A percentile compares a stretch with the other conserved stretches of the same genome.
phyloP scores from a whole-genome alignment of 2,113 vertebrate genomes.

The Loxodonta africana region DNA sequence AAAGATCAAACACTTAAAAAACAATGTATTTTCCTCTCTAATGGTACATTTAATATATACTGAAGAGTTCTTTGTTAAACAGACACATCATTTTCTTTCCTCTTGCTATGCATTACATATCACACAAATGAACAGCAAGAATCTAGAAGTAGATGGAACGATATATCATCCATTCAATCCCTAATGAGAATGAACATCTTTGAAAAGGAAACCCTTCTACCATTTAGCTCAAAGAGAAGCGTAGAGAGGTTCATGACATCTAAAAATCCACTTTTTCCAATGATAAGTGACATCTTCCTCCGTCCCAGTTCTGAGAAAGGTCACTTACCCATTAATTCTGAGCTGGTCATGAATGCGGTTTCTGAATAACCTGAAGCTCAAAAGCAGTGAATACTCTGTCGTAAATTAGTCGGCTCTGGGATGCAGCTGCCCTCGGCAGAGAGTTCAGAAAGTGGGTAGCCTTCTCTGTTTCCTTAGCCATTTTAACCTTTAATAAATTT shows the following conservation, averaged over 20 bases:
- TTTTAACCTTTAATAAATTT: background rate
- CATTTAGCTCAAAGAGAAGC: background rate
- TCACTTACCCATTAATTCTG: slow-evolving; percentile 39
- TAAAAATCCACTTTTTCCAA: slow-evolving; percentile 20
- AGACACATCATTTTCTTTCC: background rate
- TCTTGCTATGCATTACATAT: slow-evolving; percentile 13
- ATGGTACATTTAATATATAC: slow-evolving; percentile 3
- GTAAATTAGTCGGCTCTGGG: background rate
- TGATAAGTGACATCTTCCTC: background rate
- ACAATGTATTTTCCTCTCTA: background rate
- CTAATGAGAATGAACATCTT: background rate
- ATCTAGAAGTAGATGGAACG: background rate
- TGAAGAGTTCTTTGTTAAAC: background rate
- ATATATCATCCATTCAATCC: background rate
- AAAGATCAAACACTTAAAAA: slow-evolving; percentile 18
- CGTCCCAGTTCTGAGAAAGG: slow-evolving; percentile 42
- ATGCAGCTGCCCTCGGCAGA: background rate
- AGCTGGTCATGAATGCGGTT: background rate
- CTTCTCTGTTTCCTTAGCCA: background rate
- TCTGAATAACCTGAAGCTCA: background rate
- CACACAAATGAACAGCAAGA: slow-evolving; percentile 6
- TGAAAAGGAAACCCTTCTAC: background rate
- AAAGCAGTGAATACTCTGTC: background rate
- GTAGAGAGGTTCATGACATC: background rate
- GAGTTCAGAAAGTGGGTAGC: background rate